These are phyloP conservation scores for Scaptodrosophila lebanonensis DNA, from an alignment of 1,140 invertebrate genomes.

Conservation along the genomic window DNA sequence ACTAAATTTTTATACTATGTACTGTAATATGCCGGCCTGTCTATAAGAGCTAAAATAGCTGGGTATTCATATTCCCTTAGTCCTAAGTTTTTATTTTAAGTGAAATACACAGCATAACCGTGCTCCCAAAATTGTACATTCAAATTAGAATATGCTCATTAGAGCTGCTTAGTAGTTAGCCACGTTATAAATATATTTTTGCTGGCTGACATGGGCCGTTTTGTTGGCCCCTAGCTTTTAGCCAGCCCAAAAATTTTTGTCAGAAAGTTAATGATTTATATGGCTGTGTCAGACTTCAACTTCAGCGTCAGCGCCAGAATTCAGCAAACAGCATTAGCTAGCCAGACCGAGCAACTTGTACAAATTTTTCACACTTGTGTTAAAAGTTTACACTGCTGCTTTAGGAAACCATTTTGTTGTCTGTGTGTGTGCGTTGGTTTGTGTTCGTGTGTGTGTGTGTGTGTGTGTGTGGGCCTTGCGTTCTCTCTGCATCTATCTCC, in stretches of 20 bases:
- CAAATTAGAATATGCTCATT: neutral
- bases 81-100: no score
- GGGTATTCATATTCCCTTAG: no score
- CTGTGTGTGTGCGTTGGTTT: no score
- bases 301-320: conserved; percentile 14
- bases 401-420: conserved; percentile 1
- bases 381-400: no score
- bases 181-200: conserved; percentile 18
- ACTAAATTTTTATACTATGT: no score
- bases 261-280: conserved; percentile 75
- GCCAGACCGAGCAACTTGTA: conserved; percentile 59
- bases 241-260: conserved; percentile 64
- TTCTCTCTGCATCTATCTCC: no score
- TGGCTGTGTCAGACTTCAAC: conserved; percentile 47
- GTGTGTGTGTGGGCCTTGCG: no score
- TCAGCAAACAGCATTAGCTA: conserved; percentile 19
- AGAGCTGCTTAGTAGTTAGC: neutral
- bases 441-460: no score
- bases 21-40: no score
- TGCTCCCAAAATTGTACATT: no score
- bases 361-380: conserved; percentile 74
- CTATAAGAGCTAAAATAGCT: no score
- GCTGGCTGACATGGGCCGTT: conserved; percentile 46
- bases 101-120: no score
- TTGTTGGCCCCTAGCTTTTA: conserved; percentile 28